Conservation (phyloP, 2,888 invertebrate genomes). For the Spodoptera littoralis region DNA sequence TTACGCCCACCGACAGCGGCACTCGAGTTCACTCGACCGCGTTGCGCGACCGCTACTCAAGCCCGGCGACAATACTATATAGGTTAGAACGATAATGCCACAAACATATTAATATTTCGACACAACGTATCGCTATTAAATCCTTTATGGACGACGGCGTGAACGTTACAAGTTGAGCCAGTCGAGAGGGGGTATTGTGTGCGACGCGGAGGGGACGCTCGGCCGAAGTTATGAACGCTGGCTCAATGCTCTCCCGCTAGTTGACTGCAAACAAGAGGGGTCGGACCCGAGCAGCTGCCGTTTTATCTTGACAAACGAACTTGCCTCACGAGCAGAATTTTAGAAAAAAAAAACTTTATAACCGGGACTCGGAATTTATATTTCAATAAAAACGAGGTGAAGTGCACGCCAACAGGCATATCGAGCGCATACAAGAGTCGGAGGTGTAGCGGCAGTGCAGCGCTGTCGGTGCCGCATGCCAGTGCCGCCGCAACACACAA, state of each 20-base stretch:
- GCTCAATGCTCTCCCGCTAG: constrained; percentile 68
- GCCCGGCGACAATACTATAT: constrained; percentile 68
- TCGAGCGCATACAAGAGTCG: constrained; percentile 67
- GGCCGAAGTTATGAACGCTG: constrained; percentile 65
- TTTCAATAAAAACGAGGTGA: constrained; percentile 71
- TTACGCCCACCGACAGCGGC: constrained; percentile 71
- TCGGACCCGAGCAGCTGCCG: constrained; percentile 76
- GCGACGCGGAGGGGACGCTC: constrained; percentile 65
- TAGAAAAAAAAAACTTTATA: constrained; percentile 64
- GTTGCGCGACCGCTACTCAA: constrained; percentile 58
- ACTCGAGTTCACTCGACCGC: constrained; percentile 45
- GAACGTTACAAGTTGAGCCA: constrained; percentile 71
- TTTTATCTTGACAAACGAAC: constrained; percentile 75
- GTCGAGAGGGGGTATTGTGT: constrained; percentile 70
- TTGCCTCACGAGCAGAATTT: constrained; percentile 60
- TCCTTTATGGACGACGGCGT: constrained; percentile 74
- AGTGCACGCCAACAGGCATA: constrained; percentile 61
- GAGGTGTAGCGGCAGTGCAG: constrained; percentile 42
- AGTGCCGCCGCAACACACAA: constrained; percentile 71
- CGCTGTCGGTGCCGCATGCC: constrained; percentile 42
- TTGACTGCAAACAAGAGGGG: constrained; percentile 77
- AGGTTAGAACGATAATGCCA: constrained; percentile 74
- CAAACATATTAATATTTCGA: constrained; percentile 83
- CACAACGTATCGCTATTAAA: constrained; percentile 83
- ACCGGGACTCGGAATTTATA: constrained; percentile 65